Evolutionary conservation across 2,888 invertebrate genomes (phyloP).

Genomic region (Sesia bembeciformis): DNA sequence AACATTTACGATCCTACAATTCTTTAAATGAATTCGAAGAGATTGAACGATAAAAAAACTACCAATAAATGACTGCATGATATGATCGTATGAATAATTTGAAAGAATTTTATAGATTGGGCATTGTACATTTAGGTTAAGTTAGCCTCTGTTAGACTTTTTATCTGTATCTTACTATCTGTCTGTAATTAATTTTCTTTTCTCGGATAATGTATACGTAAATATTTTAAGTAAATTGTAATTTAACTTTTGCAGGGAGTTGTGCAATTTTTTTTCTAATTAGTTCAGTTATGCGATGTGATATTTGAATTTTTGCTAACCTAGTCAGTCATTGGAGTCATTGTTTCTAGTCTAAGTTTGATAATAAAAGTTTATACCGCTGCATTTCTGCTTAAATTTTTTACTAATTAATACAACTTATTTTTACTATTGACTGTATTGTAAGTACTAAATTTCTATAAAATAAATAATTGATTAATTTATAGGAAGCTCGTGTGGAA

Average conservation of each 20-base stretch:
- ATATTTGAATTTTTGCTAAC: constrained; percentile 35
- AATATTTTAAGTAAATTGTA: background rate
- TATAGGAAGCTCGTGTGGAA: background rate
- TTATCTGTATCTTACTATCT: constrained; percentile 13
- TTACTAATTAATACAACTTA: constrained; percentile 6
- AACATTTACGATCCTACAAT: constrained; percentile 35
- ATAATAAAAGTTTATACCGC: constrained; percentile 20
- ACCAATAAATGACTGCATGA: constrained; percentile 11
- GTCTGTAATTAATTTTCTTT: constrained; percentile 24
- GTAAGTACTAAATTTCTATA: background rate
- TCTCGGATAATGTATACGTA: constrained; percentile 30
- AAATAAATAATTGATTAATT: background rate
- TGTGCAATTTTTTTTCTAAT: constrained; percentile 9
- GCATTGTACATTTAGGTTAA: constrained; percentile 20
- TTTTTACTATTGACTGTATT: background rate
- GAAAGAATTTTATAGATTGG: constrained; percentile 32
- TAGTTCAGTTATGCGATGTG: constrained; percentile 29
- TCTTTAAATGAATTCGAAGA: constrained; percentile 38
- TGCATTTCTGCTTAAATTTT: constrained; percentile 41
- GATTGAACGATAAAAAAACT: constrained; percentile 17
- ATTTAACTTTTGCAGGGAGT: constrained; percentile 1
- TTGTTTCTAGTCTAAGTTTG: constrained; percentile 30
- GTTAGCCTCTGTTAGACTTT: constrained; percentile 20
- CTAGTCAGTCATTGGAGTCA: constrained; percentile 45
- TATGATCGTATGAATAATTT: constrained; percentile 17